Evolutionary conservation across 2,888 invertebrate genomes (phyloP), one percentile per base, ranked within the genome.

Genomic region (Cheilosia vulpina): DNA sequence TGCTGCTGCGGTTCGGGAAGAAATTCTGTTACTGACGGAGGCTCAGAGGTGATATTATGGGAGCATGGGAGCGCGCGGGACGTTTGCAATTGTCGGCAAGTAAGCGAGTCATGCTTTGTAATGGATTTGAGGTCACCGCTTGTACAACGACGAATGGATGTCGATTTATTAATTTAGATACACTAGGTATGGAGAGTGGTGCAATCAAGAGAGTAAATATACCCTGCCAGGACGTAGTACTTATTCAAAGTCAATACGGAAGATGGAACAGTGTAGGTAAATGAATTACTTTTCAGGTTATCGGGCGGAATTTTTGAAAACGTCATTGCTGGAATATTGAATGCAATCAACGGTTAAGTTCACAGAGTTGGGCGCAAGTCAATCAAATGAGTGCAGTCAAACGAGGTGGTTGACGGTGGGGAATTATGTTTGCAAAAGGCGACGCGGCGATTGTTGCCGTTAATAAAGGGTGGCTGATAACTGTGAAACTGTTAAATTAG

Each of bases 91-190:
- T 57, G 63, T 69, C 68, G 53, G 47, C 1, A 13, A 38, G 4
- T 21, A 34, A 6, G 13, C 13, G 52, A 21, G 43, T 71, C 47
- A 24, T 63, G 47, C 63, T 71, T 52, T 58, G 31, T 58, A 63
- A 63, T 53, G 52, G 71, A 45, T 63, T 57, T 55, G 27, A 34
- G 47, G 47, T 62, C 47, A 34, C 38, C 47, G 47, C 15, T n/a
- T 31, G 45, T 4, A 21, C 13, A 11, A n/a, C 15, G 19, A 43
- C 1, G 21, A 52, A 45, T 13, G 47, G 34, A 19, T 50, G 41
- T 34, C 58, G 77, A 77, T 82, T 82, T 72, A 69, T 69, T 81
- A 81, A 81, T 76, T 76, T 76, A 76, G 76, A 81, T 71, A 75
- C 38, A 31, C 31, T 31, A 27, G 57, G 47, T 21, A 38, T 19